Conservation (phyloP, 1,140 invertebrate species). For the Drosophila nigrodunni region DNA sequence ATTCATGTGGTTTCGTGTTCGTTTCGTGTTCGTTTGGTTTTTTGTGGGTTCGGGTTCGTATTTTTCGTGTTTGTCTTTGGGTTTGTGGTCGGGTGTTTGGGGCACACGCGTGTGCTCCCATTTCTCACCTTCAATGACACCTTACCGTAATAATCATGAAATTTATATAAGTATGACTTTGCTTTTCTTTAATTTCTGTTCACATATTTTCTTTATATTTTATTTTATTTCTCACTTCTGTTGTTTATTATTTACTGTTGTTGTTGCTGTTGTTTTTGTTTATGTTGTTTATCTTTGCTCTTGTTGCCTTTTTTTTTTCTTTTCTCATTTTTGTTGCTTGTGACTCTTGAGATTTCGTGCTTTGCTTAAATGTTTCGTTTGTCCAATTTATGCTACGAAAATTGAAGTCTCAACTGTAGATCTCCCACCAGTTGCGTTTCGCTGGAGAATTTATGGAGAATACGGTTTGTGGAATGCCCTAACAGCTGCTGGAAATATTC, state of each 20-base stretch:
- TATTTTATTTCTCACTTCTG: constrained; percentile 19
- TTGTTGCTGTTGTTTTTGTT: constrained; percentile 31
- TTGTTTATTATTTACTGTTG: constrained; percentile 41
- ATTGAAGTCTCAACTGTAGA: constrained; percentile 4
- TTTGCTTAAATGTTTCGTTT: constrained; percentile 59
- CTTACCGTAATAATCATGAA: constrained; percentile 71
- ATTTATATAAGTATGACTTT: constrained; percentile 49
- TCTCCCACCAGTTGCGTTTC: constrained; percentile 8
- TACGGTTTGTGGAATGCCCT: constrained; percentile 31
- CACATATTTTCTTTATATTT: constrained; percentile 33
- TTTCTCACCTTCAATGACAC: constrained; percentile 81
- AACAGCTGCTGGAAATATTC: neutral
- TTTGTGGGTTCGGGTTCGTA: constrained; percentile 15
- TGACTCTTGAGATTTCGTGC: constrained; percentile 67
- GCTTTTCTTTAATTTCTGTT: constrained; percentile 31
- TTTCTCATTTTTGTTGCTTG: neutral
- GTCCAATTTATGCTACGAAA: constrained; percentile 49
- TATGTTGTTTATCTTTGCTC: constrained; percentile 47
- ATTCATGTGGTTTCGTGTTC: constrained; percentile 21
- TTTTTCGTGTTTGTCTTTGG: constrained; percentile 21
- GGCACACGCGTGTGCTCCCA: constrained; percentile 72
- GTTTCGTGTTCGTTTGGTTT: neutral
- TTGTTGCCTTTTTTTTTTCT: constrained; percentile 26
- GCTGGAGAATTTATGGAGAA: constrained; percentile 3
- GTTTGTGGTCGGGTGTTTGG: constrained; percentile 18